A percentile compares a stretch with the other conserved stretches of the same genome.
These are phyloP conservation scores for Propithecus deckenii DNA, from an alignment of 2,797 vertebrate genomes.

Conservation along the genomic window DNA sequence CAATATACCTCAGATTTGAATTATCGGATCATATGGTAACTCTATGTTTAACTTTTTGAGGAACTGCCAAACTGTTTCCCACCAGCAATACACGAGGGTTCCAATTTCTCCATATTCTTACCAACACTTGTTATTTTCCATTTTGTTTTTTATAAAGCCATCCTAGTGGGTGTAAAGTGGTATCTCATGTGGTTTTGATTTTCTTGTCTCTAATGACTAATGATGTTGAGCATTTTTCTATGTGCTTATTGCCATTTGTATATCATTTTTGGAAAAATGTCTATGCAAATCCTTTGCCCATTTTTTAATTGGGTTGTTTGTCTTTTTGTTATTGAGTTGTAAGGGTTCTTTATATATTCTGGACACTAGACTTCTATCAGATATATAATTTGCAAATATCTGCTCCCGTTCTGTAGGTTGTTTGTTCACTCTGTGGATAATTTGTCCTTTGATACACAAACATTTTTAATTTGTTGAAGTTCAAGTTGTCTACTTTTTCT, in stretches of 20 bases:
- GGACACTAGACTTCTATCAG: neutral
- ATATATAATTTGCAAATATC: neutral
- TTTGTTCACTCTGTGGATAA: neutral
- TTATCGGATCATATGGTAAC: neutral
- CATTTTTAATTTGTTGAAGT: neutral
- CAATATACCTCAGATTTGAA: neutral
- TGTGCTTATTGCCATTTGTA: neutral
- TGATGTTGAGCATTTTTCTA: neutral
- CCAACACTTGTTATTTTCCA: neutral
- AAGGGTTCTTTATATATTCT: constrained; percentile 3
- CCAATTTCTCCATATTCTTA: neutral
- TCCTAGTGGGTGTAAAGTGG: neutral
- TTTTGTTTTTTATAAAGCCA: neutral
- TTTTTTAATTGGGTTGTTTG: neutral
- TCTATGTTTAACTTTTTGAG: neutral
- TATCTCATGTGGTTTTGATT: neutral
- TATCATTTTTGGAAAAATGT: neutral
- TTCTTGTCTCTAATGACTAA: neutral
- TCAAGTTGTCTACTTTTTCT: neutral
- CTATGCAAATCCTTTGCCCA: neutral
- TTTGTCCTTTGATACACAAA: neutral
- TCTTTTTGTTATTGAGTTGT: neutral
- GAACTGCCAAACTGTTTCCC: neutral
- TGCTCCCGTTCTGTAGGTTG: neutral
- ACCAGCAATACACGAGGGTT: neutral